Evolutionary conservation across 2,888 invertebrate genomes (phyloP), one percentile per base, ranked within the genome.

Genomic region (Scaptodrosophila latifasciaeformis): DNA sequence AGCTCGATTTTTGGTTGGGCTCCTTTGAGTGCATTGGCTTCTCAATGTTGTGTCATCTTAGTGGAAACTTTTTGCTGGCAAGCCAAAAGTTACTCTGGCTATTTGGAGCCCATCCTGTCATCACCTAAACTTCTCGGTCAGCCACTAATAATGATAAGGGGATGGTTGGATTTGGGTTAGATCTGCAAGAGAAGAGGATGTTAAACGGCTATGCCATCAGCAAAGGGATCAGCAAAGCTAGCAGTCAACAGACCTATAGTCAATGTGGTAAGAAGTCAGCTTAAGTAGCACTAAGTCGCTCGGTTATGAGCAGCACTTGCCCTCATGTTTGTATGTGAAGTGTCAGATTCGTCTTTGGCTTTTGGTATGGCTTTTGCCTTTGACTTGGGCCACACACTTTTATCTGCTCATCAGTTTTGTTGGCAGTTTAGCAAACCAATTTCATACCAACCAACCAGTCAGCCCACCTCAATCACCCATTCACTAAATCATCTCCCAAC

Each of bases 361-460:
- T 48, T 47, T 49, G 37, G 50, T 40, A 17, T 9, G 34, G 15
- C 27, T 9, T 27, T 54, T n/a, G n/a, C 29, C 71, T 61, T 62
- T 72, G 65, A 62, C 69, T 76, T 68, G 63, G 69, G 10, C 76
- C 65, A 76, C n/a, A n/a, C 66, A 72, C 80, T 72, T 68, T 72
- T 71, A 65, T 63, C 72, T 58, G 63, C 54, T 58, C 62, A 59
- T 55, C 69, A 24, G 47, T 48, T 24, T n/a, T n/a, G n/a, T n/a
- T n/a, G n/a, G n/a, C n/a, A n/a, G n/a, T n/a, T n/a, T n/a, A n/a
- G n/a, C n/a, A n/a, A n/a, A n/a, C n/a, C 21, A 42, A 21, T n/a
- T n/a, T 19, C 12, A 30, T 29, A n/a, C 29, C 13, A 3, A 29
- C 29, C 9, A 19, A 2, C 27, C 4, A 0, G 1, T n/a, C 9